Base-by-base conservation (phyloP, 2,888 invertebrate species). In the Ochlodes sylvanus region DNA sequence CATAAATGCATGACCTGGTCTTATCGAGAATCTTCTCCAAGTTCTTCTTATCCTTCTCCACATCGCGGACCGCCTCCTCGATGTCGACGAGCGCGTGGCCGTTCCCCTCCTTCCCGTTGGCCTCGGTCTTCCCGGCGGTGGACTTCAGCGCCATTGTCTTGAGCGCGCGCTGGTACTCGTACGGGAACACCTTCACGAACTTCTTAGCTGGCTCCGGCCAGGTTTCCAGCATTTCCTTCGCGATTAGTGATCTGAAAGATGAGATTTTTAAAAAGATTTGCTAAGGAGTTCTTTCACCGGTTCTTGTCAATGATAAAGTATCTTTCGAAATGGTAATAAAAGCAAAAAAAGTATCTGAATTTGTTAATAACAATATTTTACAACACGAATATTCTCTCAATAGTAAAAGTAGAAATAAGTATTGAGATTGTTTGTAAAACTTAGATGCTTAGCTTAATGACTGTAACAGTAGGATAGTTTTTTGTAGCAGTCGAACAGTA, bases 161-260 rank as follows among this genome's bases (percentile, higher is more conserved):
- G 21, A 99, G 90, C 0, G 97, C 99, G 72, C 97, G 94, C 82
- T 99, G 98, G 91, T 99, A 99, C 82, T 99, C 99, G 80, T 97
- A 97, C 0, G 99, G 99, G 94, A 99, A 99, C 57, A 99, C 98
- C 94, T 99, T 99, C 65, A 98, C 95, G 85, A 99, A 98, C 85
- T 96, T 95, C 34, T 95, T 90, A 55, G 97, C 95, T 66, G 96
- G 94, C 69, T 94, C 94, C 0, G 96, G 95, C 99, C 99, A 98
- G 69, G 97, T 95, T 73, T 95, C 92, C 0, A 99, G 89, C 38
- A 99, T 92, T 34, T 96, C 94, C 72, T 95, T 90, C 5, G 98
- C 99, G 70, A 99, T 95, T 71, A 96, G 83, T 2, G 98, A 98
- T 14, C 94, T 94, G 77, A 2, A 52, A 55, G 62, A n/a, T 17